A percentile compares a stretch with the other conserved stretches of the same genome.
These are phyloP conservation scores for Papilio demoleus DNA, from an alignment of 2,888 invertebrate genomes.

Conservation along the genomic window DNA sequence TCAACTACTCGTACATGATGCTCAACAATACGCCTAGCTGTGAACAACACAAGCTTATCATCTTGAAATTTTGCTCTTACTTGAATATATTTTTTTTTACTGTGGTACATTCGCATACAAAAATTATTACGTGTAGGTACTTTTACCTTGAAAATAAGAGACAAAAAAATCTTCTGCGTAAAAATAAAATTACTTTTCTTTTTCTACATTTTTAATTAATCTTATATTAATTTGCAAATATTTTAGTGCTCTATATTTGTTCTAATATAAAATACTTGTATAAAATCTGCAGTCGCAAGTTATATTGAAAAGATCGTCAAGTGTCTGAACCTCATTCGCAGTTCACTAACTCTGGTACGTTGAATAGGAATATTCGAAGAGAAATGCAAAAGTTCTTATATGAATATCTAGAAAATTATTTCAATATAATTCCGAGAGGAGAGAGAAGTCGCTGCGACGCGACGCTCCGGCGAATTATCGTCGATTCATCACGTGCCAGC, in stretches of 20 bases:
- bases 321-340: conserved; percentile 22
- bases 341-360: conserved; percentile 26
- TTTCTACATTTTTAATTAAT: neutral
- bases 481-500: conserved; percentile 38
- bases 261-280: conserved; percentile 1
- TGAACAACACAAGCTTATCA: neutral
- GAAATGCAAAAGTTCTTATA: conserved; percentile 31
- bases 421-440: conserved; percentile 38
- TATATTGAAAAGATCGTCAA: conserved; percentile 29
- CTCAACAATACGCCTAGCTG: conserved; percentile 1
- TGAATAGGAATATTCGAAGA: conserved; percentile 31
- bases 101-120: too few relatives aligned
- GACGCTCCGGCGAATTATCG: conserved; percentile 37
- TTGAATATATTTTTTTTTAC: neutral
- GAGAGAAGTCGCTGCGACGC: conserved; percentile 32
- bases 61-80: neutral
- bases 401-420: conserved; percentile 38
- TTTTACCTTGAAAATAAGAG: too few relatives aligned
- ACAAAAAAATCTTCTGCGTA: too few relatives aligned
- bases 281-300: conserved; percentile 20
- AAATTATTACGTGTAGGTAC: too few relatives aligned
- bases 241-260: neutral
- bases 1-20: conserved; percentile 39
- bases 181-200: too few relatives aligned
- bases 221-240: neutral